Percentiles rank a stretch among this genome's conserved stretches.
Conservation (phyloP, 2,888 invertebrate genomes). For the Apamea sordens region DNA sequence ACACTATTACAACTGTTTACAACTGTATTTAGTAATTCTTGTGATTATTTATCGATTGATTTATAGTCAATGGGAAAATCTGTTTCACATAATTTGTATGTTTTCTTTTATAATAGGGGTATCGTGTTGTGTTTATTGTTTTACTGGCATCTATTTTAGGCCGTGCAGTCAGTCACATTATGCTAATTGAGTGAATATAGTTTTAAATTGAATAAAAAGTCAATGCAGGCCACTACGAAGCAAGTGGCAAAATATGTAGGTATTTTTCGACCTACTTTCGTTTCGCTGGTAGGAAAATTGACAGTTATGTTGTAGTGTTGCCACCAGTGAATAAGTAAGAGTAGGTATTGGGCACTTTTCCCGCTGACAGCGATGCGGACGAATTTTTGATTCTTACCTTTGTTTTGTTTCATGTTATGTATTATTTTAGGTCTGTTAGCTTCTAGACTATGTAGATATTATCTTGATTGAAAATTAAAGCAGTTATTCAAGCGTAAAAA, state of each 20-base stretch:
- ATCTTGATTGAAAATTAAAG: neutral
- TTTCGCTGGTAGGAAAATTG: slow-evolving; percentile 64
- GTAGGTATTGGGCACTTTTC: neutral
- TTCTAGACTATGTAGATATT: neutral
- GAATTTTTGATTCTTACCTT: neutral
- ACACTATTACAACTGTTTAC: slow-evolving; percentile 57
- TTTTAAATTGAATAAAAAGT: slow-evolving; percentile 71
- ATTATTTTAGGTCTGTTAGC: neutral
- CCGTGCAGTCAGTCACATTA: slow-evolving; percentile 76
- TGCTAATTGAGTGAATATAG: slow-evolving; percentile 73
- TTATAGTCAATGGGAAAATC: slow-evolving; percentile 39
- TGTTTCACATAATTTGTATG: slow-evolving; percentile 33
- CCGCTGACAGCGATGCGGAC: neutral
- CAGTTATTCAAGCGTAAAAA: too few relatives aligned
- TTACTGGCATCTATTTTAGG: slow-evolving; percentile 64
- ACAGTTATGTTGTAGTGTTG: slow-evolving; percentile 50
- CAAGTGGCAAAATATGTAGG: slow-evolving; percentile 65
- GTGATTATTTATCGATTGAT: slow-evolving; percentile 61
- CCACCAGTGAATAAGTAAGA: neutral
- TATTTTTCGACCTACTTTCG: slow-evolving; percentile 67
- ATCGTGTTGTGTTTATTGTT: slow-evolving; percentile 56
- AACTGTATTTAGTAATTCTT: slow-evolving; percentile 45
- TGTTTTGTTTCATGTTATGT: too few relatives aligned
- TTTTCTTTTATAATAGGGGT: slow-evolving; percentile 27
- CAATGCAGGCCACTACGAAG: slow-evolving; percentile 55